Base-by-base conservation (phyloP, 1,140 invertebrate genomes). In the Lerema accius region DNA sequence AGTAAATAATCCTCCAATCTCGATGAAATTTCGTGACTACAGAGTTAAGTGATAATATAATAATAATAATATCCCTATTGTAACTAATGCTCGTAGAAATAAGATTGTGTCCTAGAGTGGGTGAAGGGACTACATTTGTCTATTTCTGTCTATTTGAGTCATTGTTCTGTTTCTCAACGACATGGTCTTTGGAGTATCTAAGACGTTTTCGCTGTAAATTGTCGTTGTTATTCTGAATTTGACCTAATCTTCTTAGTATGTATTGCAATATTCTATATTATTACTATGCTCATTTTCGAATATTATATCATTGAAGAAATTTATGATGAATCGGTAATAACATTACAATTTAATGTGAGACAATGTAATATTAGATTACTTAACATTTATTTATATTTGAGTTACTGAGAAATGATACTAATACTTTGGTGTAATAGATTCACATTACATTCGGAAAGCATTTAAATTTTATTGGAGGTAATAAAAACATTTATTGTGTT, bases 111-210 rank as follows among this genome's bases (percentile, higher is more conserved):
- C 19, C 42, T 46, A 37, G 5, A 58, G 32, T 58, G 19, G 42
- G 55, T 37, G 55, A 58, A 58, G 55, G 55, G 42, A 37, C 55
- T 17, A 28, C 32, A 58, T 58, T 58, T 58, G 55, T 58, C 55
- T 58, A 45, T 45, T 58, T 58, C 55, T 45, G 28, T 58, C 40
- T 42, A 42, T 45, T 58, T 42, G 17, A 58, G 14, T 46, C 45
- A 45, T 58, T 43, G 40, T 55, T 43, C n/a, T 45, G 45, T 58
- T 45, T 23, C 15, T 32, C 32, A 58, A 58, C 40, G 42, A 58
- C 26, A 26, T 58, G 28, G 23, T 58, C 40, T 45, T 35, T 58
- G 26, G 42, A 45, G 35, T 58, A 58, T 58, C 14, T 51, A 51
- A 51, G 49, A 39, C 15, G 49, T 10, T 32, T 51, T 51, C 26